Base-by-base conservation (phyloP, 2,888 invertebrate species). In the Boloria euphrosyne region DNA sequence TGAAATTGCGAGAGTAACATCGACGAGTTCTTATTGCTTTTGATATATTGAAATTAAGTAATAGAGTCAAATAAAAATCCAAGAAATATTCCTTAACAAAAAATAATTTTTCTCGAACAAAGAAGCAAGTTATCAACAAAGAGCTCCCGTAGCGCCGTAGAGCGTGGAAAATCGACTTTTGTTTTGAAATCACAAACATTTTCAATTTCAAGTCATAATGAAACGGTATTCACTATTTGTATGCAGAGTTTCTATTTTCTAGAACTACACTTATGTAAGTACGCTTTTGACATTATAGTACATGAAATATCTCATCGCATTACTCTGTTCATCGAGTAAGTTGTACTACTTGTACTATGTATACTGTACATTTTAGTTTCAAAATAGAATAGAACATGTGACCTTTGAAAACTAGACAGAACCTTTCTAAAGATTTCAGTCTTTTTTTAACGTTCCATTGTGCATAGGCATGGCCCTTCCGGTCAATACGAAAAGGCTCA, bases 141-240 rank as follows among this genome's bases (percentile, higher is more conserved):
- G 53, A 22, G 38, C 18, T 55, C 50, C 60, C 44, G 65, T 14
- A 17, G 43, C 18, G 47, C 44, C 31, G 31, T 38, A 38, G 31
- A 46, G 58, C 43, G 63, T 31, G 31, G 31, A 17, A 51, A 46
- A 18, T 51, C 50, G 54, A 55, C 31, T 55, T 55, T 66, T 62
- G 55, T 61, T 55, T 61, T 44, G 14, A 50, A 54, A 55, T 50
- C 46, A 57, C 49, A 61, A 66, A 61, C 22, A 51, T 55, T 44
- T 61, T 57, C 55, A 17, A 61, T 66, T 61, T 55, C 61, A 50
- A 55, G 43, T 47, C 55, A 43, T 66, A 61, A 50, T 61, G 55
- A 55, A 61, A 55, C 43, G 3, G 44, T 51, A 43, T 61, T 57
- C 55, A 18, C 61, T 66, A 66, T 61, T 61, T 51, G 55, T 61